Conservation (phyloP, 2,888 invertebrate genomes). For the Hemithea aestivaria region DNA sequence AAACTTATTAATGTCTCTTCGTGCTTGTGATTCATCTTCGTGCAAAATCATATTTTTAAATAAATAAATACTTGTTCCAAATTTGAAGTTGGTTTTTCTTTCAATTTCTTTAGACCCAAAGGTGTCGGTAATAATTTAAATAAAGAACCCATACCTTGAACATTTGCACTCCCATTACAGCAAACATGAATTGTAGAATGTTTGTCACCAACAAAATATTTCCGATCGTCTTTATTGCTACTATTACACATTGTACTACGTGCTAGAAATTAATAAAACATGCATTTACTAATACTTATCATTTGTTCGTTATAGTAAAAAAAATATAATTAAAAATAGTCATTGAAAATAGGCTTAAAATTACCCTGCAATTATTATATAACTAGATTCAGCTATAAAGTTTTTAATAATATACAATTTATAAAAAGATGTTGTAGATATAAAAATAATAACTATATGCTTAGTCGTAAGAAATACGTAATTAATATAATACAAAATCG, state of each 20-base stretch:
- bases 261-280: slow-evolving; percentile 84
- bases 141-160: slow-evolving; percentile 98
- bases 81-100: slow-evolving; percentile 33
- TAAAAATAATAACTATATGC: too few relatives aligned
- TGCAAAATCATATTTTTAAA: slow-evolving; percentile 15
- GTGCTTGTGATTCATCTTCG: too few relatives aligned
- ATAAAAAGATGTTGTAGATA: too few relatives aligned
- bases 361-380: too few relatives aligned
- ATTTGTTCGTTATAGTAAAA: background rate
- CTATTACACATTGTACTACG: slow-evolving; percentile 99
- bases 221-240: slow-evolving; percentile 99
- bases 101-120: slow-evolving; percentile 75
- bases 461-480: too few relatives aligned
- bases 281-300: slow-evolving; percentile 8
- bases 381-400: too few relatives aligned
- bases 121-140: slow-evolving; percentile 55
- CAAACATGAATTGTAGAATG: slow-evolving; percentile 99
- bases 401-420: too few relatives aligned
- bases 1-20: too few relatives aligned
- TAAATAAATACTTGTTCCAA: slow-evolving; percentile 53
- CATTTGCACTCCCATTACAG: slow-evolving; percentile 99
- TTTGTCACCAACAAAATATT: slow-evolving; percentile 99
- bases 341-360: too few relatives aligned
- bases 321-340: too few relatives aligned
- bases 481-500: too few relatives aligned